Conservation (phyloP, 2,888 invertebrate species). For the Himalopsyche japonica region DNA sequence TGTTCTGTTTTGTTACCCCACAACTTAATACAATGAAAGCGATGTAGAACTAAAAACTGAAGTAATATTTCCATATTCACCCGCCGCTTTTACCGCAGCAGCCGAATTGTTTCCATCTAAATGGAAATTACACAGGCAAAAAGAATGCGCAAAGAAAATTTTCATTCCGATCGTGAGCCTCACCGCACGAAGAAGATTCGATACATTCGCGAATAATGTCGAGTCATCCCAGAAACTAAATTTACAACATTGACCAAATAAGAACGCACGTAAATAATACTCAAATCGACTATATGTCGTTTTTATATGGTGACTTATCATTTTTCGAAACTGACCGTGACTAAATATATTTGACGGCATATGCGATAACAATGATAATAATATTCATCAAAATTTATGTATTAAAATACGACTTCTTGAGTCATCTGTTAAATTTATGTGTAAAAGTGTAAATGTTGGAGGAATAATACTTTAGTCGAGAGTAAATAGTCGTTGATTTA, state of each 20-base stretch:
- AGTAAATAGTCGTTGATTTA: too few relatives aligned
- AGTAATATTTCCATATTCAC: background rate
- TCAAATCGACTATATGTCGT: too few relatives aligned
- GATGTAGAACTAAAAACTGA: background rate
- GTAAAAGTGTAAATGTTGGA: too few relatives aligned
- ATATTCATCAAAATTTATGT: too few relatives aligned
- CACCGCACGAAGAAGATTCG: background rate
- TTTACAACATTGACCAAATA: background rate
- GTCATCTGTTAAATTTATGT: too few relatives aligned
- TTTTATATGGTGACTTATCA: too few relatives aligned
- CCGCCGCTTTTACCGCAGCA: background rate
- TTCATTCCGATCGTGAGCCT: background rate
- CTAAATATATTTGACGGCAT: too few relatives aligned
- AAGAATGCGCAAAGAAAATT: background rate
- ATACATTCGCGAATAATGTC: background rate
- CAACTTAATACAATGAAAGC: background rate
- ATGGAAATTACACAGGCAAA: background rate
- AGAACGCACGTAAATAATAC: too few relatives aligned
- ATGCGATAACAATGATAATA: too few relatives aligned
- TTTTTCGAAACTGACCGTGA: too few relatives aligned
- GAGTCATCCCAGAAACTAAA: background rate
- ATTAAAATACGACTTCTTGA: too few relatives aligned
- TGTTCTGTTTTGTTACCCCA: background rate
- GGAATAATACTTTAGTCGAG: too few relatives aligned
- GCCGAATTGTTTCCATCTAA: background rate